phyloP scores from a whole-genome alignment of 2,113 vertebrate genomes.

The Phyllopteryx taeniolatus region DNA sequence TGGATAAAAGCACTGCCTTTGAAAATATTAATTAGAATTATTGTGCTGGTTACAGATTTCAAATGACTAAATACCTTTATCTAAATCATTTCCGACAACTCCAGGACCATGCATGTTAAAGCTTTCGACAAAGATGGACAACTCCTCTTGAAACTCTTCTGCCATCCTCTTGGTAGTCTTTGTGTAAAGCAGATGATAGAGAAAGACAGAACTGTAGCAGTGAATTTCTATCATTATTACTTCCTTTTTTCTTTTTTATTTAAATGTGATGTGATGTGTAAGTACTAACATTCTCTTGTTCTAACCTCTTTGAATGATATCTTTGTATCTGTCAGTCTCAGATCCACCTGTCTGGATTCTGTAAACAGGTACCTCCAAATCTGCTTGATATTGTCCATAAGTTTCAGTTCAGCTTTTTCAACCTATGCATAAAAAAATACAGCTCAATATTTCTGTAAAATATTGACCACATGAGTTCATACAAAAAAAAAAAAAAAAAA shows the following conservation, averaged over 20 bases:
- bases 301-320: conserved; percentile 83
- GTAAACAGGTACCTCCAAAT: conserved; percentile 77
- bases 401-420: conserved; percentile 71
- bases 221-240: not conserved
- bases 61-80: conserved; percentile 75
- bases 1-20: not conserved
- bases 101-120: conserved; percentile 84
- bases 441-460: not conserved
- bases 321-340: conserved; percentile 78
- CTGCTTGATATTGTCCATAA: conserved; percentile 63
- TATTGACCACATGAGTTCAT: not conserved
- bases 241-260: not conserved
- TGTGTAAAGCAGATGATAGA: not conserved
- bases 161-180: conserved; percentile 81
- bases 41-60: not conserved
- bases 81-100: conserved; percentile 85
- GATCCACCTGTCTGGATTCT: conserved; percentile 77
- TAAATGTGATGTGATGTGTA: not conserved
- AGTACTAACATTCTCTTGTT: not conserved
- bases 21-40: not conserved
- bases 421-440: conserved; percentile 62
- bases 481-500: not conserved
- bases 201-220: not conserved
- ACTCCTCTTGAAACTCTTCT: conserved; percentile 70
- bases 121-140: conserved; percentile 77